phyloP scores from a whole-genome alignment of 2,113 vertebrate species.

The Gorsachius goisagi region DNA sequence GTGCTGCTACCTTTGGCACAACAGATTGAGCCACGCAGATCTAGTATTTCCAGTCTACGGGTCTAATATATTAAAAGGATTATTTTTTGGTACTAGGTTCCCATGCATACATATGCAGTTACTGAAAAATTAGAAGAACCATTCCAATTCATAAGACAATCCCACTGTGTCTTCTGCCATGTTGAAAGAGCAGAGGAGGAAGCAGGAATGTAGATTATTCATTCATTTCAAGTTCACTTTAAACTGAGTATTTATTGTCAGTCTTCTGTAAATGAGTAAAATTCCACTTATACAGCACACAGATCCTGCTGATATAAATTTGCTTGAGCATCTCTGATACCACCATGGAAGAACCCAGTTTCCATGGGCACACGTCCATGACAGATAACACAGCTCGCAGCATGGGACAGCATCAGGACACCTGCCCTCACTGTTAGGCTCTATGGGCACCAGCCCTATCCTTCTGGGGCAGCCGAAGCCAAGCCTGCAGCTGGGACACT shows the following conservation, averaged over 20 bases:
- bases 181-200: not conserved
- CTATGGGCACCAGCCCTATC: not conserved
- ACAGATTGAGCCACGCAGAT: not conserved
- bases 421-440: not conserved
- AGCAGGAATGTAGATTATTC: not conserved
- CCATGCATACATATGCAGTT: not conserved
- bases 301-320: not conserved
- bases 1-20: not conserved
- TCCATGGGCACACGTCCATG: fast-evolving
- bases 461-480: not conserved
- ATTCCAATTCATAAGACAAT: not conserved
- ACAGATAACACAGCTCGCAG: not conserved
- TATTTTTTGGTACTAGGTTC: not conserved
- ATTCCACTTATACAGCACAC: not conserved
- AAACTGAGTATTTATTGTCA: not conserved
- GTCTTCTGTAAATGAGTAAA: not conserved
- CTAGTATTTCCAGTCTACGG: not conserved
- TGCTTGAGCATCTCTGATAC: not conserved
- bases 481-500: not conserved
- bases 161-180: not conserved
- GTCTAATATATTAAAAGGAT: not conserved
- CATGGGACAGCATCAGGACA: fast-evolving
- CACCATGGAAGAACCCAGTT: not conserved
- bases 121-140: not conserved
- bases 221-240: not conserved